Base-by-base conservation (phyloP, 2,113 vertebrate species). In the Silurus meridionalis region DNA sequence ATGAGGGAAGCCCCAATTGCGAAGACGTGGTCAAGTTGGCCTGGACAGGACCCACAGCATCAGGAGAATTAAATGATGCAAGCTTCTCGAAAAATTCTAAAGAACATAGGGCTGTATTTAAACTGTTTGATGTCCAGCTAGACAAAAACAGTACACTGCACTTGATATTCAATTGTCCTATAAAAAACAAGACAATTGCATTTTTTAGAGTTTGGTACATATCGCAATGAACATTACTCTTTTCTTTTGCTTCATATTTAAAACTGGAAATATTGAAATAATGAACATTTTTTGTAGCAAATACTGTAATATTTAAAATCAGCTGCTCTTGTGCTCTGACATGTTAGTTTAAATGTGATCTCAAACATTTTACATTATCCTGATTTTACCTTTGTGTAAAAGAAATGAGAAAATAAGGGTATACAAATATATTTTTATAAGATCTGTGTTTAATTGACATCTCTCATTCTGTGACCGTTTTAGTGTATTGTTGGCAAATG, bases 161-260 rank as follows among this genome's bases (percentile, higher is more conserved):
- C 63, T 69, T 85, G 25, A 2, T 6, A 17, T 1, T 80, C 8
- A 85, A 85, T 2, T 85, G 75, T 37, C 37, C 7, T 1, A 14
- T 8, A 1, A 0, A 10, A 1, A 15, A 7, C 3, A 23, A 1
- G 1, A 1, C 14, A 48, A 4, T 3, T 3, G 9, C 6, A 5
- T 19, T 28, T 15, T 50, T 37, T 23, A 37, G 9, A 37, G 52
- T 82, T 17, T 52, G 37, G 25, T 28, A 5, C 64, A 67, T 37
- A 69, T 67, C 11, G 14, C 0, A 28, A 14, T 28, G 7, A n/a
- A 25, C 9, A 66, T 66, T 66, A 25, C 4, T 4, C 15, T 69
- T 17, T 6, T 69, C 28, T 28, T 67, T 46, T 14, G 17, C 69
- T 21, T 48, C 37, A 48, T 48, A 19, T 72, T 69, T 50, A 48